phyloP scores from a whole-genome alignment of 2,113 vertebrate genomes.

The Cathartes aura region DNA sequence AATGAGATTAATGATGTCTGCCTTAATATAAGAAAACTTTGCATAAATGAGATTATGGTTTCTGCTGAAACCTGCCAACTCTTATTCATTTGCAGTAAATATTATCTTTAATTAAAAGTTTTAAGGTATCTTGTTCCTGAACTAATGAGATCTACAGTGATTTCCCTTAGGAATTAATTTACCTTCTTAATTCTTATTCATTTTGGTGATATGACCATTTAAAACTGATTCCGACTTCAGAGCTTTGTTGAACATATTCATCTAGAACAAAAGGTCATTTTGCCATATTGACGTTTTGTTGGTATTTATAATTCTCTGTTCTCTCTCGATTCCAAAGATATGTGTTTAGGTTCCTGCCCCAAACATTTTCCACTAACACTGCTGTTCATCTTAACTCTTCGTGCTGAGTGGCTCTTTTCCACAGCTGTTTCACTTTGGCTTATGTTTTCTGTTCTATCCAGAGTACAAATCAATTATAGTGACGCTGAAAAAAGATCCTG shows the following conservation, averaged over 20 bases:
- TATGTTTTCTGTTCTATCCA: not conserved
- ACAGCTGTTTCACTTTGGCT: not conserved
- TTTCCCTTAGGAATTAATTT: constrained; percentile 85
- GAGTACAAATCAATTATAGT: not conserved
- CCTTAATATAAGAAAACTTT: constrained; percentile 73
- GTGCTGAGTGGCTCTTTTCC: not conserved
- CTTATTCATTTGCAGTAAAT: constrained; percentile 82
- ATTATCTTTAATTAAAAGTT: constrained; percentile 87
- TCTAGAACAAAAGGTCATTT: constrained; percentile 59
- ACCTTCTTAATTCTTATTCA: constrained; percentile 77
- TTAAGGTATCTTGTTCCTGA: constrained; percentile 78
- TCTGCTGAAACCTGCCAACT: constrained; percentile 78
- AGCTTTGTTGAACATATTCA: constrained; percentile 37
- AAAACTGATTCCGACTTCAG: constrained; percentile 48
- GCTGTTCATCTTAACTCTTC: not conserved
- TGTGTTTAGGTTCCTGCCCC: not conserved
- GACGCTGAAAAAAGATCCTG: not conserved
- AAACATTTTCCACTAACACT: not conserved
- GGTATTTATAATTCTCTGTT: constrained; percentile 61
- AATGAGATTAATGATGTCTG: constrained; percentile 78
- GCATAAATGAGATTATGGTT: constrained; percentile 76
- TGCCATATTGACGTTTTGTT: constrained; percentile 37
- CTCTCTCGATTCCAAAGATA: not conserved
- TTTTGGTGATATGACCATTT: constrained; percentile 70
- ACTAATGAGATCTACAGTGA: constrained; percentile 83